Evolutionary conservation across 2,888 invertebrate species (phyloP), one percentile per base, ranked within the genome.

Genomic region (Spilosoma lubricipeda): DNA sequence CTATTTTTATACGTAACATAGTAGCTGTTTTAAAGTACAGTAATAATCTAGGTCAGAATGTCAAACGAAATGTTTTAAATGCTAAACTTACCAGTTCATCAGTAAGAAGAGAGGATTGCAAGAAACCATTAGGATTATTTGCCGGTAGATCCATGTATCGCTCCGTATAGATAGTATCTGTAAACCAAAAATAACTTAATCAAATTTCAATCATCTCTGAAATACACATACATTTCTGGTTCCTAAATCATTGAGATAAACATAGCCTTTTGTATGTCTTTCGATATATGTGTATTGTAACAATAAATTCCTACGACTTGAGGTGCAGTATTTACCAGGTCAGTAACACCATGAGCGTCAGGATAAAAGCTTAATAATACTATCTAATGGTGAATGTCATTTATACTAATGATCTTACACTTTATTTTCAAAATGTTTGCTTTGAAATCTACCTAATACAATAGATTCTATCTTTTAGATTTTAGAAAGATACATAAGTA

Each of bases 131-230:
- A 30, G 96, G 89, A 93, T 99, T 99, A 80, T 97, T 97, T n/a
- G 95, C 90, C 0, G 99, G 99, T 56, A 98, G 93, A 59, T 98
- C 98, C 99, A 99, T 99, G 91, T 99, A 99, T 33, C 99, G 96
- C 92, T 99, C 99, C 1, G 99, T 99, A 91, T 99, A 99, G 82
- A 99, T 98, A 0, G 99, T 98, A 95, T 99, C 99, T 99, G 91
- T 64, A 3, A 45, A 45, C 13, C 27, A 59, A 30, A 5, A 13
- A 63, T 27, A 0, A 13, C n/a, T 8, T n/a, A 23, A 52, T n/a
- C n/a, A 56, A 52, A 2, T 56, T 56, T 3, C 23, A 52, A 48
- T 56, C 15, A 59, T 27, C 3, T 15, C 13, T 59, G 30, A 15
- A 27, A 15, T 59, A 59, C 59, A 59, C 15, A 59, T 27, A n/a